Evolutionary conservation across 2,797 vertebrate species (phyloP).

Genomic region (Acipenser oxyrinchus): DNA sequence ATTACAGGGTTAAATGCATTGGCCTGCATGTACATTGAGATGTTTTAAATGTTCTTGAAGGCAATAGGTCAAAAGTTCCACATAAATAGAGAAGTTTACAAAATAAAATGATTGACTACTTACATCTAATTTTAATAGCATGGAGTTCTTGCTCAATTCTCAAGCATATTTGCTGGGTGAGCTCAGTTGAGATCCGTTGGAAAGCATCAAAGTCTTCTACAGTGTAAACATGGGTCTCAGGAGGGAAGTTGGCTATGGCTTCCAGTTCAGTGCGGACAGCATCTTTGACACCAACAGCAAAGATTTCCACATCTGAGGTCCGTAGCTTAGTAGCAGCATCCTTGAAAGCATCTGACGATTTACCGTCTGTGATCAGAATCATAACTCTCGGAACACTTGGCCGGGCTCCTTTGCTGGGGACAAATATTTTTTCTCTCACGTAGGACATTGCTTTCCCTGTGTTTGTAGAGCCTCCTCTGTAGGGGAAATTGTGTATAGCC

Average conservation of each 20-base stretch:
- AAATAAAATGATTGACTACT: constrained; percentile 39
- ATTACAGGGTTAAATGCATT: too few relatives aligned
- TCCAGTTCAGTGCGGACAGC: constrained; percentile 86
- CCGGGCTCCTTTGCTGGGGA: constrained; percentile 72
- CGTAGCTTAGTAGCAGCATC: constrained; percentile 78
- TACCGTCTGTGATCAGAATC: constrained; percentile 96
- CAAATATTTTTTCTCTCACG: constrained; percentile 83
- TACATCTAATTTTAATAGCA: constrained; percentile 78
- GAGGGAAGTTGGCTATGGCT: constrained; percentile 82
- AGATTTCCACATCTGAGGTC: constrained; percentile 85
- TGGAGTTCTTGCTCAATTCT: constrained; percentile 86
- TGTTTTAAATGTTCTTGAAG: too few relatives aligned
- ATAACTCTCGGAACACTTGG: constrained; percentile 79
- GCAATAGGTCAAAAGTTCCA: too few relatives aligned
- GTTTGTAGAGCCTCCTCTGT: constrained; percentile 95
- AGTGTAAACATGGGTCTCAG: constrained; percentile 87
- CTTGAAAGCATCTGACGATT: constrained; percentile 90
- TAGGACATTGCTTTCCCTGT: constrained; percentile 94
- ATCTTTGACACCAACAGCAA: constrained; percentile 94
- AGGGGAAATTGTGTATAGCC: constrained; percentile 85
- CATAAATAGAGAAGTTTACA: too few relatives aligned
- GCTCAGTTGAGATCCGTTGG: constrained; percentile 89
- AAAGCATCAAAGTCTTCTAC: constrained; percentile 98
- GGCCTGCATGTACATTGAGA: too few relatives aligned
- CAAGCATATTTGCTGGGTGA: constrained; percentile 91